Percentiles rank a stretch among this genome's conserved stretches.
Conservation (phyloP, 1,140 invertebrate genomes). For the silkworm (Bombyx mori) region ASM3026992v2 NC_085110.1:2223501-2224000, state of each 20-base stretch:
- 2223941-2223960: constrained; percentile 8
- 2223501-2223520: neutral
- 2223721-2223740: too few relatives aligned
- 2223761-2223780: neutral
- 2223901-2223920: constrained; percentile 12
- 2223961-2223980: constrained; percentile 10
- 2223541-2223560: too few relatives aligned
- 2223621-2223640: too few relatives aligned
- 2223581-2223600: too few relatives aligned
- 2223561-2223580: too few relatives aligned
- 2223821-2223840: constrained; percentile 2
- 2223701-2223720: too few relatives aligned
- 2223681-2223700: too few relatives aligned
- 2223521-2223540: neutral
- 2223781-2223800: neutral
- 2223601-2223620: too few relatives aligned
- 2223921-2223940: constrained; percentile 10
- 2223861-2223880: constrained; percentile 11
- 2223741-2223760: too few relatives aligned
- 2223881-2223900: constrained; percentile 8
- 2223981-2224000: constrained; percentile 10
- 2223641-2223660: too few relatives aligned
- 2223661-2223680: too few relatives aligned
- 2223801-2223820: neutral
- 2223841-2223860: constrained; percentile 13